Conservation (phyloP, 2,888 invertebrate genomes). For the Stenurella melanura region DNA sequence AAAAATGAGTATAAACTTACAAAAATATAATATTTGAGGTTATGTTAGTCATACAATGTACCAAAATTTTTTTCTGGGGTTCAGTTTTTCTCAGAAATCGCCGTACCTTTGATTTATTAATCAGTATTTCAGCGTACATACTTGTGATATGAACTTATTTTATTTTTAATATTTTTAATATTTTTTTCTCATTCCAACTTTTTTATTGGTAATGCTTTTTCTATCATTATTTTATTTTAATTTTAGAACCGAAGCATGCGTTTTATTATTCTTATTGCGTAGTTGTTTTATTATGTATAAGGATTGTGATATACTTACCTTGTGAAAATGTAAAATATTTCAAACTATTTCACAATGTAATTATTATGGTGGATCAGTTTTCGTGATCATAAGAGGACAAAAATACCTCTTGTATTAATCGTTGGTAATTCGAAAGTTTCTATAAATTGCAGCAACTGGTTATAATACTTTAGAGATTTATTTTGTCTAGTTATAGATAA, state of each 20-base stretch:
- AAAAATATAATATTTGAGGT: too few relatives aligned
- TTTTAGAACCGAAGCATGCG: not conserved
- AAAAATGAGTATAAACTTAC: too few relatives aligned
- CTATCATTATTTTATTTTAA: not conserved
- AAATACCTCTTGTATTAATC: not conserved
- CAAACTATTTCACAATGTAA: not conserved
- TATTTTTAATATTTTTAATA: not conserved
- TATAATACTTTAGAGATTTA: not conserved
- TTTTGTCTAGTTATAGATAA: not conserved
- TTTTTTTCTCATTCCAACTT: constrained; percentile 20
- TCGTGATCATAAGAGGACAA: constrained; percentile 13
- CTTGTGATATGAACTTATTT: constrained; percentile 22
- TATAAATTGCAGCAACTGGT: not conserved
- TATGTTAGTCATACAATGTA: too few relatives aligned
- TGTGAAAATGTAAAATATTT: not conserved
- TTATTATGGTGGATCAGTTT: constrained; percentile 29
- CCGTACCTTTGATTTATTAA: too few relatives aligned
- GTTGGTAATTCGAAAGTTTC: not conserved
- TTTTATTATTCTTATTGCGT: constrained; percentile 2
- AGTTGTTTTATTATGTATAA: not conserved
- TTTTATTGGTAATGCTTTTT: constrained; percentile 4
- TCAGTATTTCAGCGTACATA: not conserved
- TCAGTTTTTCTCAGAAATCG: too few relatives aligned
- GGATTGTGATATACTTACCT: constrained; percentile 16
- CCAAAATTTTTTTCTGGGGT: too few relatives aligned